Base-by-base conservation (phyloP, 2,797 vertebrate species). In the Gambelia wislizenii region DNA sequence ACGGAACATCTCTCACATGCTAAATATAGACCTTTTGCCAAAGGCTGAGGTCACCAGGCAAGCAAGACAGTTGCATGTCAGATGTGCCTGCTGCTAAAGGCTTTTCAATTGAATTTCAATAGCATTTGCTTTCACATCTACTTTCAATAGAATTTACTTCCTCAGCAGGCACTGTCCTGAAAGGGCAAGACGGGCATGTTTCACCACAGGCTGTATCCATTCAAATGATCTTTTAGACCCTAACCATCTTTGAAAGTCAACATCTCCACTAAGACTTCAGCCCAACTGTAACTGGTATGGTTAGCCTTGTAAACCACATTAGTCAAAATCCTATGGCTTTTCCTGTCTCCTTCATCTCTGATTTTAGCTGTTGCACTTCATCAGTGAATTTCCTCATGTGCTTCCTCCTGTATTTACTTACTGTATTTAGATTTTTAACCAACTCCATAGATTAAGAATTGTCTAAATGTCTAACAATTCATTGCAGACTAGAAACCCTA, bases 31-130 rank as follows among this genome's bases (percentile, higher is more conserved):
- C 30, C 33, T 78, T 0, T n/a, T 74, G 54, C 52, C 25, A 33
- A 25, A 0, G 0, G 2, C 9, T 27, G 80, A 0, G 0, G 84
- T 89, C 88, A 27, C 3, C 79, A 5, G 10, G 54, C 33, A 33
- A 87, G 27, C 22, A 84, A 91, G 88, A 0, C 13, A 84, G 77
- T 52, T n/a, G 8, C 0, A 3, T 0, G 74, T 59, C 39, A 30
- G 42, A 36, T 39, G 3, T 42, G 0, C 10, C 87, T 89, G 18
- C 27, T 10, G 0, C 25, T 27, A 54, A 88, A 89, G 56, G 0
- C 75, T 67, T 84, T 78, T 80, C 78, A 56, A 36, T 59, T n/a
- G 30, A 33, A 54, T 52, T 84, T 9, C 87, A 83, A 8, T 9
- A 76, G 6, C 0, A 64, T 83, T 89, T 91, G 90, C 87, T 67